These are phyloP conservation scores for Cephalopterus ornatus DNA, from an alignment of 2,113 vertebrate genomes.

Conservation along the genomic window DNA sequence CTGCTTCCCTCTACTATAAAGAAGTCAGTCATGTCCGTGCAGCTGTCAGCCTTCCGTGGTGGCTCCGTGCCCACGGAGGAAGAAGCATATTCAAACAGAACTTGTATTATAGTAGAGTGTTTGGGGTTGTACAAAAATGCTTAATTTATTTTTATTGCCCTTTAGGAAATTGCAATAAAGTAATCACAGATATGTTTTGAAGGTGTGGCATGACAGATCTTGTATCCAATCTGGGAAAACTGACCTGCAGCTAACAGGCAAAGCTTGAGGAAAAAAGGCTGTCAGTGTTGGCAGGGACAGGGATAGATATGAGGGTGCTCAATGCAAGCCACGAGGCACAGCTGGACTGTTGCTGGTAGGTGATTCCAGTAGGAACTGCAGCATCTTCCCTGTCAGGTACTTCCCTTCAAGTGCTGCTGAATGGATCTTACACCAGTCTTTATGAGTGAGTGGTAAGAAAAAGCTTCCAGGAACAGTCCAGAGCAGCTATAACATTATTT, in stretches of 20 bases:
- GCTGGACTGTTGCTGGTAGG: background rate
- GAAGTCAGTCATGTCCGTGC: background rate
- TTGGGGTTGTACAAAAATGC: background rate
- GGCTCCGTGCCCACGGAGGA: background rate
- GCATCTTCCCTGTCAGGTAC: background rate
- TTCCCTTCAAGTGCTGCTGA: background rate
- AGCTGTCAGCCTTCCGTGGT: background rate
- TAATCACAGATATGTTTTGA: background rate
- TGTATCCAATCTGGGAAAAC: background rate
- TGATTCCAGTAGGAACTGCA: background rate
- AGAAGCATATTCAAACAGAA: background rate
- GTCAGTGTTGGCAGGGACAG: background rate
- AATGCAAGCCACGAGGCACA: background rate
- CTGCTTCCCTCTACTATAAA: background rate
- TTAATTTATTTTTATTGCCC: conserved; percentile 45
- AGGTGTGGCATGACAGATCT: background rate
- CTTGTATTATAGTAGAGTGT: background rate
- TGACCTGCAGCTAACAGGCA: background rate
- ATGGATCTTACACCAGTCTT: background rate
- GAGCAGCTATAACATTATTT: conserved; percentile 7
- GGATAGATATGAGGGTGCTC: background rate
- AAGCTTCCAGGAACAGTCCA: background rate
- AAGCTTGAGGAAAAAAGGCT: background rate
- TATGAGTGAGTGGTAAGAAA: background rate
- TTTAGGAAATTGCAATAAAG: conserved; percentile 10